Percentiles rank a stretch among this genome's conserved stretches.
These are phyloP conservation scores for Helicoverpa assulta DNA, from an alignment of 2,888 invertebrate genomes.

Conservation along the genomic window DNA sequence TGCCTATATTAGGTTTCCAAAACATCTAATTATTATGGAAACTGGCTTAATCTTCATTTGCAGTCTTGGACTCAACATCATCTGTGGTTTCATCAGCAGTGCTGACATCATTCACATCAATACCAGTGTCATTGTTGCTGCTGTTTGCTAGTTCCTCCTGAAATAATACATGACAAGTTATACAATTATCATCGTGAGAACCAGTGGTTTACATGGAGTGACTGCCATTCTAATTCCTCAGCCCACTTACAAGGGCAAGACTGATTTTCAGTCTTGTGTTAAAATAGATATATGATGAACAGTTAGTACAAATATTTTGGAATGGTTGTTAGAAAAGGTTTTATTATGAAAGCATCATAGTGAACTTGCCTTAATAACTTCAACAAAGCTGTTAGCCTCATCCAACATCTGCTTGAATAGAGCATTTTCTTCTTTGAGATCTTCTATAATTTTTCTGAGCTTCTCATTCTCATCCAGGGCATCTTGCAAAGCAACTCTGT, in stretches of 20 bases:
- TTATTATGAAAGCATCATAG: background rate
- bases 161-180: slow-evolving; percentile 24
- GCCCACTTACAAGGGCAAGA: no score
- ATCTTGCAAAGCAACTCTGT: slow-evolving; percentile 92
- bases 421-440: slow-evolving; percentile 91
- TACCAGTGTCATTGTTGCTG: slow-evolving; percentile 90
- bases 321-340: background rate
- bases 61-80: slow-evolving; percentile 61
- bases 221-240: no score
- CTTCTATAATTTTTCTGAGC: slow-evolving; percentile 85
- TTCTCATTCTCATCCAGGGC: slow-evolving; percentile 93
- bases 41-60: slow-evolving; percentile 49
- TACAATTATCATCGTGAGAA: background rate
- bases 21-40: slow-evolving; percentile 10
- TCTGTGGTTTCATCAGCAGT: slow-evolving; percentile 79
- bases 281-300: no score
- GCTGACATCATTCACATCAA: slow-evolving; percentile 88
- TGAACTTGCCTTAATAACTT: slow-evolving; percentile 92
- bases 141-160: slow-evolving; percentile 91
- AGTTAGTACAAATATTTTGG: no score
- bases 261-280: no score
- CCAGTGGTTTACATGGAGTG: no score
- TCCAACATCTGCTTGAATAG: slow-evolving; percentile 93
- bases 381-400: slow-evolving; percentile 93
- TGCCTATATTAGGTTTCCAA: slow-evolving; percentile 19